A percentile compares a stretch with the other conserved stretches of the same genome.
Conservation (phyloP, 35 echinoderm and acorn worm genomes). For the Heliocidaris erythrogramma region DNA sequence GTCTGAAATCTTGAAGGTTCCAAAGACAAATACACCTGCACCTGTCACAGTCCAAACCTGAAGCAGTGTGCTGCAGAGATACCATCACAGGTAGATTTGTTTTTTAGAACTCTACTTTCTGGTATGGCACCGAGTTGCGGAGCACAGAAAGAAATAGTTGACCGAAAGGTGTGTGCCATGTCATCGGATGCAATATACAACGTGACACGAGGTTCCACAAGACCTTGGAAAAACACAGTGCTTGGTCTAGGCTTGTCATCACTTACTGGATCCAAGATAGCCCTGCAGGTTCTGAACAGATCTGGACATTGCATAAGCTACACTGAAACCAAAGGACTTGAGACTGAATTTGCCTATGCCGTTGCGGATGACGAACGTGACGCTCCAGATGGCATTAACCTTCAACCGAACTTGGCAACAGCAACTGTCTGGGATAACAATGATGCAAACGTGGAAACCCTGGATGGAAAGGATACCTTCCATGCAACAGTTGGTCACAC, state of each 20-base stretch:
- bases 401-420: slow-evolving; percentile 67
- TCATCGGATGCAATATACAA: slow-evolving; percentile 76
- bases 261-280: slow-evolving; percentile 77
- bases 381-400: too few relatives aligned
- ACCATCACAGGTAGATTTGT: slow-evolving; percentile 69
- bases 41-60: slow-evolving; percentile 64
- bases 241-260: slow-evolving; percentile 73
- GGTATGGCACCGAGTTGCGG: slow-evolving; percentile 39
- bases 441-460: slow-evolving; percentile 75
- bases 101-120: slow-evolving; percentile 77
- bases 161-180: slow-evolving; percentile 71
- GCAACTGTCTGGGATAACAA: slow-evolving; percentile 75
- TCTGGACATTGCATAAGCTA: slow-evolving; percentile 70
- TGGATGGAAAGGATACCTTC: slow-evolving; percentile 79
- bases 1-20: slow-evolving; percentile 52
- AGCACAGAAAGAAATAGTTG: slow-evolving; percentile 53
- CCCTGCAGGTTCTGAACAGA: slow-evolving; percentile 75
- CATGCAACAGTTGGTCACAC: slow-evolving; percentile 83
- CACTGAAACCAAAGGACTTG: slow-evolving; percentile 77
- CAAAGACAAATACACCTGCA: slow-evolving; percentile 69
- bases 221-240: slow-evolving; percentile 77
- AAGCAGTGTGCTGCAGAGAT: slow-evolving; percentile 69
- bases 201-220: too few relatives aligned
- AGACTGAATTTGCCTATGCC: slow-evolving; percentile 80
- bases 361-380: slow-evolving; percentile 50